These are phyloP conservation scores for Vulpes vulpes DNA, from an alignment of 2,113 vertebrate species.

Conservation along the genomic window DNA sequence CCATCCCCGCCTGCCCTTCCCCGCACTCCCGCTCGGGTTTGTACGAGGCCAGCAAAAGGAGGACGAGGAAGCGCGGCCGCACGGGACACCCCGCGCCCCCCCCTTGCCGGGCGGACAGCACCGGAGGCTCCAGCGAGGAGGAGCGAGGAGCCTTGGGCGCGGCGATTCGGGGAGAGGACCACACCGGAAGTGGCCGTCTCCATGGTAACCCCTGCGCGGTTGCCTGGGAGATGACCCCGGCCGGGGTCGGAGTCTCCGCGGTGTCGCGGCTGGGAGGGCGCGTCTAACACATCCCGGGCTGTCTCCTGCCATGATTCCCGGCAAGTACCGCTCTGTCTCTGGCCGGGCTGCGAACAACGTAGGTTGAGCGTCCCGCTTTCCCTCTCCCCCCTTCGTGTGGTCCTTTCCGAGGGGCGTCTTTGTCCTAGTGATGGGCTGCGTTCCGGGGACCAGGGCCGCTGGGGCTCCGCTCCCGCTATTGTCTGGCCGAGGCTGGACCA, in stretches of 20 bases:
- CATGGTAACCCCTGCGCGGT: constrained; percentile 78
- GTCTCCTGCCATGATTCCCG: constrained; percentile 86
- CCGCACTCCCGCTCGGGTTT: not conserved
- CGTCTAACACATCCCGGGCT: constrained; percentile 12
- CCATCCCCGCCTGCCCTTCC: not conserved
- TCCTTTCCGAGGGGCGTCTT: constrained; percentile 54
- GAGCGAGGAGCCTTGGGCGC: no score
- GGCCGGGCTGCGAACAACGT: constrained; percentile 81
- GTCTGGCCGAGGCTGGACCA: constrained; percentile 35
- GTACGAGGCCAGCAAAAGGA: not conserved
- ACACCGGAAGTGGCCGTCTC: constrained; percentile 84
- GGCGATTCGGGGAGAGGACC: not conserved
- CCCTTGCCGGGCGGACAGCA: not conserved
- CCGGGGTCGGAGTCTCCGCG: constrained; percentile 30
- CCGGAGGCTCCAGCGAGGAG: not conserved
- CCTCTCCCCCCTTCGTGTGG: not conserved
- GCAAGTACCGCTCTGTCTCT: constrained; percentile 83
- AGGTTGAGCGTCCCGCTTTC: constrained; percentile 51
- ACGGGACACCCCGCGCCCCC: no score
- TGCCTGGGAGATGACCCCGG: constrained; percentile 77
- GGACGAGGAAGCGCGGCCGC: constrained; percentile 43
- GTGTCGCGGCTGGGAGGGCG: not conserved
- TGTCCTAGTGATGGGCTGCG: constrained; percentile 66
- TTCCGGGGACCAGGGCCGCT: not conserved
- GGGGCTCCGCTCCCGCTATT: constrained; percentile 19